Evolutionary conservation across 2,888 invertebrate genomes (phyloP), one percentile per base, ranked within the genome.

Genomic region (Zygogramma bicolorata): DNA sequence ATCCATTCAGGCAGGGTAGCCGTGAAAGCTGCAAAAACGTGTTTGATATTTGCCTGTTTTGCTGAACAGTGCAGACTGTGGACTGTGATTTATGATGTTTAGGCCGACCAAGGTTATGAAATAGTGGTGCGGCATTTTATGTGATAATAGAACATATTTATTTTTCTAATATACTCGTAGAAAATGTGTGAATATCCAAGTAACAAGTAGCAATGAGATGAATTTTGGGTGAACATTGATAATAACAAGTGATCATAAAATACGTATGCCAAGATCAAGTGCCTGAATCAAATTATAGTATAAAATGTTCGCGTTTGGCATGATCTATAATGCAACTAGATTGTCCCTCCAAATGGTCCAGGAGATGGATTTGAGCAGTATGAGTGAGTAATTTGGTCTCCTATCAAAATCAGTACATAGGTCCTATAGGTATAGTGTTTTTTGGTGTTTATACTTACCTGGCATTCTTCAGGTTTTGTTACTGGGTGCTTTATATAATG

Each of bases 291-390:
- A 18, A 46, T 61, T 61, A 22, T 68, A 15, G 49, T 40, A 40
- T 6, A 76, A 68, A 63, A 85, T 85, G 85, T 83, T 84, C 76
- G 84, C 83, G 59, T 77, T 84, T 34, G 80, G 82, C 66, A 82
- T 84, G 71, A 71, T 85, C 38, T 79, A 84, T 69, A 85, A 85
- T 76, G 83, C 83, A 27, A 85, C 85, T 4, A 80, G 80, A 66
- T 78, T 81, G 73, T 83, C 85, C 5, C 78, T 84, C 74, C 79
- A 84, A 62, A 77, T 84, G 76, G 82, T 84, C 27, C 83, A 83
- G 75, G 85, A 84, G 61, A 74, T 85, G 78, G 85, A 85, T 73
- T 78, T 84, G 79, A 13, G 78, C 78, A 38, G 78, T 84, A 58
- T 70, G 83, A 20, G 46, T 84, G 79, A 83, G 83, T 84, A 73